Evolutionary conservation across 2,113 vertebrate species (phyloP), one percentile per base, ranked within the genome.

Genomic region (Catharus minimus): DNA sequence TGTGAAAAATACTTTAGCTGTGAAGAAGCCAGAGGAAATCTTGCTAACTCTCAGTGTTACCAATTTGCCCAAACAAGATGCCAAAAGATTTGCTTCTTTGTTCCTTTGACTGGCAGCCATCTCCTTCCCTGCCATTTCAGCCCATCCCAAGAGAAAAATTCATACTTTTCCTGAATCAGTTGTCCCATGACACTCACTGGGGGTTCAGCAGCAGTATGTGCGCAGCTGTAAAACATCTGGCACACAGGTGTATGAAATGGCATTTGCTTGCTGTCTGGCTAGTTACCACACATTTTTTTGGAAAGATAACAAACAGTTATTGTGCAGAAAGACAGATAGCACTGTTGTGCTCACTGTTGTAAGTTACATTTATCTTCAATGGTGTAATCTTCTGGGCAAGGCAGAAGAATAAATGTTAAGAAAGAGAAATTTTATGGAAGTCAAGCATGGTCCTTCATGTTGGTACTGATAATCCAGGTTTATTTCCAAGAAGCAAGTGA

Each of bases 221-320:
- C 73, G 78, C 90, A 93, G 86, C 65, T 95, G 86, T 61, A 81
- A 64, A 91, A 91, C 90, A 92, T 90, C 86, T 94, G 94, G 86
- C 55, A 84, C 19, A 76, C 83, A 96, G 92, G 94, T 96, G 88
- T 73, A 86, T 15, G 15, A 82, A 93, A 88, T 20, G 46, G 66
- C 77, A 84, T 92, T 95, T 90, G 49, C 61, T 86, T 92, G 77
- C 77, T 94, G 77, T 88, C 88, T 95, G 93, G 88, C 61, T 74
- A 69, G 61, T 79, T 38, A 90, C 27, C 74, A 68, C 65, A 57
- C n/a, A 67, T 81, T 90, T 81, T 81, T 90, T 92, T 72, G 1
- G 57, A 90, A 90, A 69, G 69, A 79, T 76, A 94, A 94, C 81
- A 86, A 94, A 90, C 80, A 86, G 69, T 65, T 94, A 88, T 18